Conservation (phyloP, 2,797 vertebrate genomes). For the Apogon talboti region DNA sequence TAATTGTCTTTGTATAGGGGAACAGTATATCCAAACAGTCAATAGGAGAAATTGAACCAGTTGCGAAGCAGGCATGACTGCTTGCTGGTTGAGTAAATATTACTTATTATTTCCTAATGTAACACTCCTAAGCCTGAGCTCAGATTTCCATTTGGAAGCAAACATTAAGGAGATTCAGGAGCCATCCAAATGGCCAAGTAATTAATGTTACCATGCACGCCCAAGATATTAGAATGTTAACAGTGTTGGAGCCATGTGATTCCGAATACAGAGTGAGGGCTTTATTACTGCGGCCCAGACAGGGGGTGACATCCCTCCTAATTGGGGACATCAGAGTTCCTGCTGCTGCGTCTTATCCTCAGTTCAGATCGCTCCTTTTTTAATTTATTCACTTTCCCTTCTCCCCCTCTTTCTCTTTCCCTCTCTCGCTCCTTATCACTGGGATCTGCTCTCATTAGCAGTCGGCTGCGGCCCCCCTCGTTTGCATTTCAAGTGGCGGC, state of each 20-base stretch:
- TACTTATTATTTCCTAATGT: conserved; percentile 93
- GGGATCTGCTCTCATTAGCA: conserved; percentile 99
- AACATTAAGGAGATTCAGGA: conserved; percentile 96
- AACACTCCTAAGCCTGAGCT: conserved; percentile 91
- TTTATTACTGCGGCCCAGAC: conserved; percentile 97
- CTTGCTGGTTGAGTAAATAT: conserved; percentile 94
- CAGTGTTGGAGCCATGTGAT: conserved; percentile 98
- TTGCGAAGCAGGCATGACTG: conserved; percentile 86
- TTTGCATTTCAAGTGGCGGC: conserved; percentile 99
- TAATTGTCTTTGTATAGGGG: conserved; percentile 87
- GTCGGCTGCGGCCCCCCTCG: conserved; percentile 89
- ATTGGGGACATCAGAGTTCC: conserved; percentile 99
- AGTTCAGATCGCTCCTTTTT: conserved; percentile 89
- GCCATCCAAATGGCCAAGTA: conserved; percentile 97
- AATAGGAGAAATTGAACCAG: conserved; percentile 87
- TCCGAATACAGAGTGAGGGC: conserved; percentile 99
- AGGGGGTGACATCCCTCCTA: conserved; percentile 98
- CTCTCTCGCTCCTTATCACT: conserved; percentile 88
- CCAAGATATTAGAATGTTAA: conserved; percentile 99
- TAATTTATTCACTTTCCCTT: conserved; percentile 93
- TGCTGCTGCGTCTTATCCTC: conserved; percentile 96
- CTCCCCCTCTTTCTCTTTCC: conserved; percentile 78
- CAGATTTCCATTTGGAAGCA: conserved; percentile 95
- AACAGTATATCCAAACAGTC: conserved; percentile 88
- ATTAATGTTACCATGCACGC: conserved; percentile 98